Conservation (phyloP, 1,140 invertebrate genomes). For the Vollenhovia emeryi region DNA sequence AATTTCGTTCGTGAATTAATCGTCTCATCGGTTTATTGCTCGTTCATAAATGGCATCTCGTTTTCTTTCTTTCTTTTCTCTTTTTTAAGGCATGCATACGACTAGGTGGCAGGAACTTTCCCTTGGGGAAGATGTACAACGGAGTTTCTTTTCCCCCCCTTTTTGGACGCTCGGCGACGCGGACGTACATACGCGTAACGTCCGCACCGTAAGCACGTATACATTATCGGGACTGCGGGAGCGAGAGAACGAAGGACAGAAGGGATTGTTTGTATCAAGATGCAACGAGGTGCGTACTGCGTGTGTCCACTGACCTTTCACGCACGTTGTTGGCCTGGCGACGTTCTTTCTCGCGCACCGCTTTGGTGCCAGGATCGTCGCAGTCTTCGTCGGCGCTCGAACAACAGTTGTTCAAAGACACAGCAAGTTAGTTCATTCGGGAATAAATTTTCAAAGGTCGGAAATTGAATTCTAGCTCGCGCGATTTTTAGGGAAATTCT, state of each 20-base stretch:
- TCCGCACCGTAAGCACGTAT: background rate
- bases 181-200: background rate
- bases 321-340: slow-evolving; percentile 99
- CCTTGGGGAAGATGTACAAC: background rate
- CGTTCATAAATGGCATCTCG: slow-evolving; percentile 17
- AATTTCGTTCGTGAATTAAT: background rate
- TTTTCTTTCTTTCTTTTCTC: background rate
- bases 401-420: slow-evolving; percentile 87
- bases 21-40: background rate
- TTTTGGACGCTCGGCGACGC: background rate
- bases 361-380: slow-evolving; percentile 95
- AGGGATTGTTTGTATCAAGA: slow-evolving; percentile 65
- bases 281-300: slow-evolving; percentile 81
- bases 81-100: slow-evolving; percentile 58
- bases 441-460: background rate
- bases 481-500: background rate
- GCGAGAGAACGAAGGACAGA: background rate
- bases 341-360: slow-evolving; percentile 97
- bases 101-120: slow-evolving; percentile 3
- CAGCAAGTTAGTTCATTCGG: slow-evolving; percentile 81
- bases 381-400: slow-evolving; percentile 91
- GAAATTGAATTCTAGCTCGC: background rate
- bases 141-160: background rate
- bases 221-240: background rate
- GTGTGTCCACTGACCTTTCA: slow-evolving; percentile 93